Evolutionary conservation across 2,888 invertebrate genomes (phyloP).

Genomic region (Actias luna): DNA sequence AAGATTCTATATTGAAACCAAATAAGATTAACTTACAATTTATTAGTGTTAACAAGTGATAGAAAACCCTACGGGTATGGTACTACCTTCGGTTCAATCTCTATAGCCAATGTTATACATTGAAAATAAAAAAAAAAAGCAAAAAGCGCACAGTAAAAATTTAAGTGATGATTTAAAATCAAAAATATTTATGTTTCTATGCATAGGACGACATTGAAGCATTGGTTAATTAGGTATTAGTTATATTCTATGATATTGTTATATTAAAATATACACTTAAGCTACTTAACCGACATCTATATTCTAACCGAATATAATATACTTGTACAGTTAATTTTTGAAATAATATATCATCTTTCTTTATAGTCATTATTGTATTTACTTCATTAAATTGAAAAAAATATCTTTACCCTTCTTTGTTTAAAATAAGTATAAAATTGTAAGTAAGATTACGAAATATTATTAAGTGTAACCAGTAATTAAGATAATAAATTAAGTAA

Average conservation of each 20-base stretch:
- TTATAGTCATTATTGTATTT: no score
- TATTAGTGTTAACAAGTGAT: background rate
- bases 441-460: no score
- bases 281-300: background rate
- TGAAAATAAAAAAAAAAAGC: background rate
- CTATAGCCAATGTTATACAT: background rate
- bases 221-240: background rate
- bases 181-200: background rate
- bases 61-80: background rate
- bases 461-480: no score
- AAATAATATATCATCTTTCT: no score
- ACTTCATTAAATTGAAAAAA: no score
- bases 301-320: background rate
- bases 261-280: background rate
- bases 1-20: background rate
- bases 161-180: background rate
- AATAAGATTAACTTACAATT: background rate
- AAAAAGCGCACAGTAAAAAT: background rate
- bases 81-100: background rate
- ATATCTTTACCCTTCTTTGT: no score
- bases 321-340: no score
- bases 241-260: background rate
- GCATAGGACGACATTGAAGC: background rate
- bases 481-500: no score
- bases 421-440: no score